phyloP scores from a whole-genome alignment of 2,888 invertebrate species.

The Xestia rhomboidea region DNA sequence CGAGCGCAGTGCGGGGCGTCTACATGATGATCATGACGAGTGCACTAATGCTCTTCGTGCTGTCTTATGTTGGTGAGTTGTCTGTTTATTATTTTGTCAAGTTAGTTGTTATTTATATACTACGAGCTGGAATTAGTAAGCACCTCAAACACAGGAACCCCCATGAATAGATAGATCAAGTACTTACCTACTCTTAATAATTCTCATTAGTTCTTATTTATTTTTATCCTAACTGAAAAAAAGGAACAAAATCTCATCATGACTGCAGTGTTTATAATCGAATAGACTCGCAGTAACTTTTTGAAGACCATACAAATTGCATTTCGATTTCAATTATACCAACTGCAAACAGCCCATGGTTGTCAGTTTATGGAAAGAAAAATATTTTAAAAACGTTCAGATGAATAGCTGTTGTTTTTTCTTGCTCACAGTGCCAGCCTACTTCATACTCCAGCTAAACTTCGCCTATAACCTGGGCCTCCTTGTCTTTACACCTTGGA shows the following conservation, averaged over 20 bases:
- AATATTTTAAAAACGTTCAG: not conserved
- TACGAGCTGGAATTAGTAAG: not conserved
- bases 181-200: too few relatives aligned
- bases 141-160: not conserved
- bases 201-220: not conserved
- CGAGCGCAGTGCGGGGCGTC: conserved; percentile 46
- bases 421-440: conserved; percentile 67
- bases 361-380: not conserved
- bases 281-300: not conserved
- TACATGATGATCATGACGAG: conserved; percentile 64
- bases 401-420: not conserved
- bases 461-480: conserved; percentile 68
- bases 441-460: conserved; percentile 67
- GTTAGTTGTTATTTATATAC: too few relatives aligned
- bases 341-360: not conserved
- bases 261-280: too few relatives aligned
- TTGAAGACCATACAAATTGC: not conserved
- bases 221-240: not conserved
- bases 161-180: not conserved
- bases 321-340: not conserved
- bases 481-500: conserved; percentile 75
- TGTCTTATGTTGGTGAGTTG: conserved; percentile 66
- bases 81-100: not conserved
- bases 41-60: conserved; percentile 54
- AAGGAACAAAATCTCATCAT: not conserved